Base-by-base conservation (phyloP, 2,113 vertebrate genomes). In the Onychostruthus taczanowskii region DNA sequence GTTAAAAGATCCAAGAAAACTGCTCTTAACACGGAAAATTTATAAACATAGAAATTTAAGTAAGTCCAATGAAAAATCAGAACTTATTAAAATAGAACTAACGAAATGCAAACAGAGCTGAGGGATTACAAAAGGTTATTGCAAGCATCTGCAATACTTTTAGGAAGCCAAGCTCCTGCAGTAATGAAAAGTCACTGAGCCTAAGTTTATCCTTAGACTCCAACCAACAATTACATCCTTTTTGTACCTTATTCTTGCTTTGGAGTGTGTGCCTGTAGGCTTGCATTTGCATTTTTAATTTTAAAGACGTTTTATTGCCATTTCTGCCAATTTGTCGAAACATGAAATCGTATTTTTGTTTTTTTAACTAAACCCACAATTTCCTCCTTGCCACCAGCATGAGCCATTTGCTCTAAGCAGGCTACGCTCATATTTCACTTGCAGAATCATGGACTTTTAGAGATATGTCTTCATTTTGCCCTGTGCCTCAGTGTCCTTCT, bases 211-310 rank as follows among this genome's bases (percentile, higher is more conserved):
- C 73, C 52, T 78, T 41, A 63, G 37, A 44, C 47, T 53, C n/a
- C 37, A 56, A 83, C 6, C 53, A 77, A 41, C 47, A 84, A 53
- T 35, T 30, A 8, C 47, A 55, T 24, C 50, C 35, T 79, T 28
- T 72, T 31, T 1, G 0, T 41, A 23, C 14, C 31, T 72, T 56
- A 11, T 47, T 58, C 37, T 52, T n/a, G 16, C 62, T 84, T 50
- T 70, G 22, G 30, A 67, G 35, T 6, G 30, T 12, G 14, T 27
- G 77, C 64, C 55, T 62, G n/a, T 10, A 58, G 62, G 75, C 49
- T 50, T 78, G 55, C 19, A 69, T 91, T 89, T 87, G 56, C 74
- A 67, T 89, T 84, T 88, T 89, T 94, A 74, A 79, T 79, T 79
- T 64, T 53, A 44, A 53, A 79, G 39, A 66, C 44, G 66, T 24